Evolutionary conservation across 2,888 invertebrate species (phyloP).

Genomic region (Drosophila leonis): DNA sequence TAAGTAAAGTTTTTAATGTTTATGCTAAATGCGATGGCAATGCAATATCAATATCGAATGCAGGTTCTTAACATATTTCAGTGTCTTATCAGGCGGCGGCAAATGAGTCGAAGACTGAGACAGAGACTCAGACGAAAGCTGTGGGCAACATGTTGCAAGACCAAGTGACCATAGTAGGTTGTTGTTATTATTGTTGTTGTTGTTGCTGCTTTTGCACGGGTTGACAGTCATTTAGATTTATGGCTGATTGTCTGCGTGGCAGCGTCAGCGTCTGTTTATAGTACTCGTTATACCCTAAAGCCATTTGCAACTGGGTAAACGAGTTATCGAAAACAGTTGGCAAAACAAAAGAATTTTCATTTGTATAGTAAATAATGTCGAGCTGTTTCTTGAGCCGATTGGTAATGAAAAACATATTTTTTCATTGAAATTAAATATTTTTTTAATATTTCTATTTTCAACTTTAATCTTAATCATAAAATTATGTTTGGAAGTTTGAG

Average conservation of each 20-base stretch:
- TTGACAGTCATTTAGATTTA: slow-evolving; percentile 82
- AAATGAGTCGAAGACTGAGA: slow-evolving; percentile 58
- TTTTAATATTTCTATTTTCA: neutral
- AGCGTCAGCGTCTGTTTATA: slow-evolving; percentile 70
- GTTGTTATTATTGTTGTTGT: slow-evolving; percentile 31
- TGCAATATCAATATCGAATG: slow-evolving; percentile 77
- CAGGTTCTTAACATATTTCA: slow-evolving; percentile 78
- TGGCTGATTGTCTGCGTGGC: slow-evolving; percentile 78
- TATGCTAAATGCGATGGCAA: slow-evolving; percentile 73
- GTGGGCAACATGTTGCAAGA: slow-evolving; percentile 68
- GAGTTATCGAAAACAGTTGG: neutral
- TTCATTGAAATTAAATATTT: neutral
- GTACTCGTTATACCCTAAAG: slow-evolving; percentile 27
- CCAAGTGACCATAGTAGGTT: slow-evolving; percentile 64
- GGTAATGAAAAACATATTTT: neutral
- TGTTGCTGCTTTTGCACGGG: slow-evolving; percentile 58
- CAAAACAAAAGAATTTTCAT: neutral
- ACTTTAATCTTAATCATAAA: neutral
- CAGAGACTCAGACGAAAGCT: slow-evolving; percentile 3
- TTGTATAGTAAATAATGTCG: neutral
- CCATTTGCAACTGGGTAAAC: slow-evolving; percentile 9
- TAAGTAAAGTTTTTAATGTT: slow-evolving; percentile 70
- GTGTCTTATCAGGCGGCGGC: slow-evolving; percentile 77
- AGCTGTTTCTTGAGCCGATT: neutral
- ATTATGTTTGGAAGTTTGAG: too few species aligned